Percentiles rank a stretch among this genome's conserved stretches.
These are phyloP conservation scores for Bombus ignitus DNA, from an alignment of 1,140 invertebrate genomes.

Conservation along the genomic window DNA sequence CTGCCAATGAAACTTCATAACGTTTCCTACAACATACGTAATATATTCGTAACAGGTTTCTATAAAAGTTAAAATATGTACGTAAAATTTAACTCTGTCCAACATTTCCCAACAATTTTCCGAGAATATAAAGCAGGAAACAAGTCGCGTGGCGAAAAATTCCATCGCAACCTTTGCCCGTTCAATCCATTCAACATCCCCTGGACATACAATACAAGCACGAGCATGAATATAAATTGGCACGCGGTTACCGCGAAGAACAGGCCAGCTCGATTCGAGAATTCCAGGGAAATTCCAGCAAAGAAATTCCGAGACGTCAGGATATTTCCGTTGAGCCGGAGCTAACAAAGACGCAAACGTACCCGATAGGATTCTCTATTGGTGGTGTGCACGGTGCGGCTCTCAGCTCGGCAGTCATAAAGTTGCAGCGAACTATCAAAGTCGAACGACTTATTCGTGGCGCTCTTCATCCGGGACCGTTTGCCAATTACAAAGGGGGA, in stretches of 20 bases:
- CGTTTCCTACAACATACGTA: no score
- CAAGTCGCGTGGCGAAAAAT: neutral
- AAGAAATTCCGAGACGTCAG: conserved; percentile 26
- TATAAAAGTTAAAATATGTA: no score
- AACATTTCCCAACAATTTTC: neutral
- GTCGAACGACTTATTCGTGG: conserved; percentile 14
- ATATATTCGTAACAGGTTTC: no score
- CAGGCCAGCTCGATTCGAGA: neutral
- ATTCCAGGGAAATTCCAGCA: conserved; percentile 11
- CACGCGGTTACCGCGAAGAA: neutral
- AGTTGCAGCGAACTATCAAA: conserved; percentile 25
- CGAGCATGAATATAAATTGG: conserved; percentile 27
- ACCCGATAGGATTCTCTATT: conserved; percentile 7
- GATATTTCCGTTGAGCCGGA: neutral
- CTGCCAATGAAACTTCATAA: no score
- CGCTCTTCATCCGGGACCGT: conserved; percentile 42
- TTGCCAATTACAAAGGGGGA: conserved; percentile 66
- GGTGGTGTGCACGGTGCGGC: neutral
- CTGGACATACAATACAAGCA: neutral
- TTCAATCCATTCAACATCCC: neutral
- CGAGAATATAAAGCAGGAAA: neutral
- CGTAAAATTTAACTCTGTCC: neutral
- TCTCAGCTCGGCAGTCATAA: conserved; percentile 3
- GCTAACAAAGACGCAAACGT: conserved; percentile 35
- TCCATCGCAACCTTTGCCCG: neutral